phyloP scores from a whole-genome alignment of 1,140 invertebrate species.

The Sitobion miscanthi region DNA sequence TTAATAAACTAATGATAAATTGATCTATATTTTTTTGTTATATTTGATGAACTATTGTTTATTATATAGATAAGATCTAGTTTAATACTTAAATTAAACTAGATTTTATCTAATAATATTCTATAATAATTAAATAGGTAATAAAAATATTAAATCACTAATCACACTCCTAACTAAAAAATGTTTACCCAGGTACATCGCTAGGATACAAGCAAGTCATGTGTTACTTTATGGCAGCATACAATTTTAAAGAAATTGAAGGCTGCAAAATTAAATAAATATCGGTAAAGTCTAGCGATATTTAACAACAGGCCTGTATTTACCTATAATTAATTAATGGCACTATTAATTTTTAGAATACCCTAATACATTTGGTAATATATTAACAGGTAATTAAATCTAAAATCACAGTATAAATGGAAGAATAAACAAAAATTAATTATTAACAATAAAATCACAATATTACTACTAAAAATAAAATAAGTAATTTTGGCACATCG shows the following conservation, averaged over 20 bases:
- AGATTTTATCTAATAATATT: not conserved
- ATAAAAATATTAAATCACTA: not conserved
- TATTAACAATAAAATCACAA: not conserved
- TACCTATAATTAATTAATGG: not conserved
- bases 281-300: too few relatives aligned
- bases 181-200: too few relatives aligned
- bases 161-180: not conserved
- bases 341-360: not conserved
- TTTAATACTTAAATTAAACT: not conserved
- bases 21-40: not conserved
- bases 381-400: not conserved
- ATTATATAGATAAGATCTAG: not conserved
- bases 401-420: slow-evolving; percentile 47
- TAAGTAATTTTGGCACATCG: not conserved
- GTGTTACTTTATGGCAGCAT: too few relatives aligned
- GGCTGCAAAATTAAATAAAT: too few relatives aligned
- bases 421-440: not conserved
- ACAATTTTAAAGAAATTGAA: too few relatives aligned
- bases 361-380: not conserved
- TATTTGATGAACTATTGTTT: not conserved
- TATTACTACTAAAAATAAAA: not conserved
- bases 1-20: not conserved
- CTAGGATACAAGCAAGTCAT: too few relatives aligned
- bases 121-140: not conserved
- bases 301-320: not conserved